A percentile compares a stretch with the other conserved stretches of the same genome.
Evolutionary conservation across 2,113 vertebrate species (phyloP).

Genomic region (Actinemys pallida): DNA sequence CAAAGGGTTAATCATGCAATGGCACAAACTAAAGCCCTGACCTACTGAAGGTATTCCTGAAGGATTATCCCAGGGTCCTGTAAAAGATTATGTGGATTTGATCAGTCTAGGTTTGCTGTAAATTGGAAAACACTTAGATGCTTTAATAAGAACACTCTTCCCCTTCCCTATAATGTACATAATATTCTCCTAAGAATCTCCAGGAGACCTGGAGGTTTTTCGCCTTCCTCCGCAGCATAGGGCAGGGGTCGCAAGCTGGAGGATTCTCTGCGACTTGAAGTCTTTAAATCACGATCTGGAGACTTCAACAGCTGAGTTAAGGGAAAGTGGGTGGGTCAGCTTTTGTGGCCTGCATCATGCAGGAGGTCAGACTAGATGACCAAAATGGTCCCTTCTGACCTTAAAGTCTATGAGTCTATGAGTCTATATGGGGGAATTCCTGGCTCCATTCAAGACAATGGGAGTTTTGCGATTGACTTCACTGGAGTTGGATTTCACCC

Average conservation of each 20-base stretch:
- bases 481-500: constrained; percentile 16
- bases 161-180: background rate
- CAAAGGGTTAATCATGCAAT: constrained; percentile 69
- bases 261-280: too few species aligned
- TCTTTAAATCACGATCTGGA: too few species aligned
- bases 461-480: constrained; percentile 7
- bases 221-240: too few species aligned
- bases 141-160: background rate
- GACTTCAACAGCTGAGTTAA: too few species aligned
- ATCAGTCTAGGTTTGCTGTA: background rate
- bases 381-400: too few species aligned
- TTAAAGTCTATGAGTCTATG: too few species aligned
- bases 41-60: constrained; percentile 51
- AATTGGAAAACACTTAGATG: background rate
- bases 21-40: constrained; percentile 55
- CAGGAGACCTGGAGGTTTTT: background rate
- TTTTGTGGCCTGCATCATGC: too few species aligned
- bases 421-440: constrained; percentile 35
- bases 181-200: background rate
- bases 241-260: too few species aligned
- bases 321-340: too few species aligned
- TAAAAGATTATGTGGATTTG: constrained; percentile 22
- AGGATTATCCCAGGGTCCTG: constrained; percentile 54
- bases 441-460: constrained; percentile 24
- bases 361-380: too few species aligned